Conservation (phyloP, 2,888 invertebrate genomes). For the Andrena chrysosceles region DNA sequence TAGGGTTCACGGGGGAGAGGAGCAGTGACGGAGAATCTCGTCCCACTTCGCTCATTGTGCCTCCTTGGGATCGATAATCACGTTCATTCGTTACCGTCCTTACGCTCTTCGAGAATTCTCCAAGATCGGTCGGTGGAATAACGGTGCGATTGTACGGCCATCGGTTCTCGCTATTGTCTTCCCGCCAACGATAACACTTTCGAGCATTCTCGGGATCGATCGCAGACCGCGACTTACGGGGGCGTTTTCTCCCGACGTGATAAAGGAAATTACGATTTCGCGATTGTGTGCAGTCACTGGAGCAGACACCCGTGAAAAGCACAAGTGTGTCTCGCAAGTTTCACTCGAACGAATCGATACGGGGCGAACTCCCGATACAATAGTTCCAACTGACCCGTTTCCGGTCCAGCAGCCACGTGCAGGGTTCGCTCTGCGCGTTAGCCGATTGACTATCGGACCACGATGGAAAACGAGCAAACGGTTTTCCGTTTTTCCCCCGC, state of each 20-base stretch:
- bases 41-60: conserved; percentile 53
- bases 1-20: conserved; percentile 23
- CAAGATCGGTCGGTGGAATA: too few relatives aligned
- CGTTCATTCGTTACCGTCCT: conserved; percentile 56
- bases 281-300: background rate
- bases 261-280: background rate
- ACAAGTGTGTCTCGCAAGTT: background rate
- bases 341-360: conserved; percentile 49
- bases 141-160: too few relatives aligned
- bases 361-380: conserved; percentile 41
- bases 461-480: conserved; percentile 27
- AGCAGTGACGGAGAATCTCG: conserved; percentile 45
- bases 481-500: conserved; percentile 10
- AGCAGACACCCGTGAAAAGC: conserved; percentile 2
- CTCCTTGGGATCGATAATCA: conserved; percentile 65
- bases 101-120: background rate
- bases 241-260: background rate
- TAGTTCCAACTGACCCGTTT: conserved; percentile 64
- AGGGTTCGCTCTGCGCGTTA: conserved; percentile 20
- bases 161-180: too few relatives aligned
- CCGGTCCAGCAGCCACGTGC: conserved; percentile 53
- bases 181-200: too few relatives aligned
- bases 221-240: background rate
- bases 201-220: too few relatives aligned
- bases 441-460: conserved; percentile 23